phyloP scores from a whole-genome alignment of 2,113 vertebrate species.

The Microcebus griseorufus region DNA sequence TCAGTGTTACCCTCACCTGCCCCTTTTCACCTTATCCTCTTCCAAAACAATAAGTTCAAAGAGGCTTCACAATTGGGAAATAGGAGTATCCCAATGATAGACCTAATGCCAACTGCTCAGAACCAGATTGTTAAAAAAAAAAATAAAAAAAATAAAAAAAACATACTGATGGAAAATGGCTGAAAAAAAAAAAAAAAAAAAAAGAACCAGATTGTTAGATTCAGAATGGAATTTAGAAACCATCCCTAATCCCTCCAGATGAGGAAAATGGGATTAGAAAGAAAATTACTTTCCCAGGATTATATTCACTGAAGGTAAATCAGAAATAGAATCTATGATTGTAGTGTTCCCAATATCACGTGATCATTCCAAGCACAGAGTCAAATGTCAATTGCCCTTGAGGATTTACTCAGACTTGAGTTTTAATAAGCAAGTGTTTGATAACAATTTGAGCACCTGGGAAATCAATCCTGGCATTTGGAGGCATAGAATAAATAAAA shows the following conservation, averaged over 20 bases:
- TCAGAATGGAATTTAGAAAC: not conserved
- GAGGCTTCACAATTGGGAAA: not conserved
- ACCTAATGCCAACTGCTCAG: not conserved
- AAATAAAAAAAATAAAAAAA: too few relatives aligned
- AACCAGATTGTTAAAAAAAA: too few relatives aligned
- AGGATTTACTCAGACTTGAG: not conserved
- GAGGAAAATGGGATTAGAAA: not conserved
- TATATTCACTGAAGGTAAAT: not conserved
- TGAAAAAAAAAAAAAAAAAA: too few relatives aligned
- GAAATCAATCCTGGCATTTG: not conserved
- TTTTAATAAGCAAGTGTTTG: conserved; percentile 24
- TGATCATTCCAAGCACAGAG: not conserved
- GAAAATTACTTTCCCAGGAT: not conserved
- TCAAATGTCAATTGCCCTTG: not conserved
- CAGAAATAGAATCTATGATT: not conserved
- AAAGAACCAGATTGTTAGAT: not conserved
- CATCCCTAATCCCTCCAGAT: not conserved
- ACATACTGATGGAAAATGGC: too few relatives aligned
- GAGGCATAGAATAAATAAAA: not conserved
- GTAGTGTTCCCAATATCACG: not conserved
- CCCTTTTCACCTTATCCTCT: not conserved
- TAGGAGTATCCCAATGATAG: not conserved
- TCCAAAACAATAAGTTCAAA: not conserved
- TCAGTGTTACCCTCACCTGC: not conserved
- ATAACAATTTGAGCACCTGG: not conserved